A percentile compares a stretch with the other conserved stretches of the same genome.
These are phyloP conservation scores for Aelia acuminata DNA, from an alignment of 2,888 invertebrate genomes.

Conservation along the genomic window DNA sequence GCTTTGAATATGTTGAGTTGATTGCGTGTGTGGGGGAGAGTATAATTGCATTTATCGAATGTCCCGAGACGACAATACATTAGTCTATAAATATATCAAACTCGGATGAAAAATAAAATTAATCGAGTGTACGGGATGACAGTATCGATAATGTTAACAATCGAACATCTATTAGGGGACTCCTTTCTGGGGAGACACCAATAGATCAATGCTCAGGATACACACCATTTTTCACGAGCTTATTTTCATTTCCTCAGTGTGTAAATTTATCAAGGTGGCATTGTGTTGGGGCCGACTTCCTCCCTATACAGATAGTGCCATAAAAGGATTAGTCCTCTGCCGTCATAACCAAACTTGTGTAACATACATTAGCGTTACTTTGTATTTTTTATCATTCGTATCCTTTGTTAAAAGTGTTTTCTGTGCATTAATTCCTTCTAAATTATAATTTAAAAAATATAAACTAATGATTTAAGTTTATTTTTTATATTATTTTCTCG, in stretches of 20 bases:
- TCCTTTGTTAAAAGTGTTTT: too few relatives aligned
- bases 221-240: constrained; percentile 23
- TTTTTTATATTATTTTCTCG: too few relatives aligned
- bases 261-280: constrained; percentile 30
- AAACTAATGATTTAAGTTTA: too few relatives aligned
- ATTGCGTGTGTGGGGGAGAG: too few relatives aligned
- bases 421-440: too few relatives aligned
- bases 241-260: constrained; percentile 41
- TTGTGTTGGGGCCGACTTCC: neutral
- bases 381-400: too few relatives aligned
- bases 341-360: neutral
- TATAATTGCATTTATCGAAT: too few relatives aligned
- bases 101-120: neutral
- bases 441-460: too few relatives aligned
- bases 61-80: too few relatives aligned
- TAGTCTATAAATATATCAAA: neutral
- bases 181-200: neutral
- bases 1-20: too few relatives aligned
- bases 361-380: neutral
- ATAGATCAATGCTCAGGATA: constrained; percentile 19
- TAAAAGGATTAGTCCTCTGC: neutral
- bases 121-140: neutral
- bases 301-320: neutral
- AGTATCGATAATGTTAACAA: neutral
- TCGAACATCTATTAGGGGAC: neutral